A percentile compares a stretch with the other conserved stretches of the same genome.
Conservation (phyloP, 2,113 vertebrate species). For the Vidua macroura region DNA sequence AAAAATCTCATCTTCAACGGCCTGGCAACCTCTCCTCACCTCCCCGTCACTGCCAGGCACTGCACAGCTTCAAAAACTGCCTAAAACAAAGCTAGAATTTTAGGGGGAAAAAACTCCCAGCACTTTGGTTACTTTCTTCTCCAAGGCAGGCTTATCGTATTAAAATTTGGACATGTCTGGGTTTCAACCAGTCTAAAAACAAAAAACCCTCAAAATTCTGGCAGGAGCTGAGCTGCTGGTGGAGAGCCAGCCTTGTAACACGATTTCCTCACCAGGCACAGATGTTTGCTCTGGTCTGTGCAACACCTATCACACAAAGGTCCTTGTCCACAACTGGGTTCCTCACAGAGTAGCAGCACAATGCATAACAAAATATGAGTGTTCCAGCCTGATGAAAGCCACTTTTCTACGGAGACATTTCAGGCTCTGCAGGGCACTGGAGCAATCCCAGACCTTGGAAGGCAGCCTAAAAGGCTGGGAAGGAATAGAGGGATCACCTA, state of each 20-base stretch:
- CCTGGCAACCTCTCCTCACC: neutral
- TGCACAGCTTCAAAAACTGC: neutral
- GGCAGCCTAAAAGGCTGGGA: neutral
- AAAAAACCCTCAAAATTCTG: slow-evolving; percentile 38
- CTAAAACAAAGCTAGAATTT: neutral
- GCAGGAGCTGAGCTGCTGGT: neutral
- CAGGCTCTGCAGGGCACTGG: neutral
- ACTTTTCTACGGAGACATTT: neutral
- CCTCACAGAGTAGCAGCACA: neutral
- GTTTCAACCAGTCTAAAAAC: slow-evolving; percentile 22
- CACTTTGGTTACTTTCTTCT: neutral
- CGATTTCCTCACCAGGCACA: neutral
- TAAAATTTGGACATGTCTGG: slow-evolving; percentile 3
- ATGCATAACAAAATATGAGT: neutral
- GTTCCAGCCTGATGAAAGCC: neutral
- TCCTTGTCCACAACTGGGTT: neutral
- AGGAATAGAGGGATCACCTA: neutral
- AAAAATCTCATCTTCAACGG: neutral
- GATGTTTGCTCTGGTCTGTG: slow-evolving; percentile 9
- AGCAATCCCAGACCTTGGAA: neutral
- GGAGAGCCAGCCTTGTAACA: slow-evolving; percentile 25
- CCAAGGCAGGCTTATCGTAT: neutral
- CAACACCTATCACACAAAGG: slow-evolving; percentile 1
- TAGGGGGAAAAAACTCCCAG: neutral
- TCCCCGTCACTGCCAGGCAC: neutral